Evolutionary conservation across 37 sponge, comb jelly and placozoan species (phyloP), one percentile per base, ranked within the genome.

Genomic region (Agelas oroides): DNA sequence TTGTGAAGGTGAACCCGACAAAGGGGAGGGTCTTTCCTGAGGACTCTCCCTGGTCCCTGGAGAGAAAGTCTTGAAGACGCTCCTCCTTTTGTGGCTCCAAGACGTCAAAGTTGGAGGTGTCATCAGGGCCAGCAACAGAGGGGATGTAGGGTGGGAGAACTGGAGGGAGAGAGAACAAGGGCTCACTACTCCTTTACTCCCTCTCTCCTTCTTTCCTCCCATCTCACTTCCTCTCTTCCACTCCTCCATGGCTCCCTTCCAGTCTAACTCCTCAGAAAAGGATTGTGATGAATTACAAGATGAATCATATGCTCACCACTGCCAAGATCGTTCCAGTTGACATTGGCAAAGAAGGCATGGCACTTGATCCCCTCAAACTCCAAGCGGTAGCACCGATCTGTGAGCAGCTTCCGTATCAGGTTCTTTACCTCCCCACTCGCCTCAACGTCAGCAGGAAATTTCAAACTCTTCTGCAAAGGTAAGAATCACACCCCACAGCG

Each of bases 1-100:
- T 36, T 21, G 84, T 89, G 87, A 87, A 95, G 19, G 94, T 97
- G 86, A 97, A 97, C 62, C 98, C 98, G 21, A 91, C 75, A 81
- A 97, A 97, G 32, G 96, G 96, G 3, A 97, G 85, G 23, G 55
- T 71, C 62, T 83, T 76, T 13, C 93, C 95, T 19, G 86, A 78
- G 78, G 92, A 92, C 19, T 70, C 83, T 20, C 72, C 34, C 2
- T 55, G 41, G 18, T 40, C 52, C 16, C 68, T 70, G 20, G 62
- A 31, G 25, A 27, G 86, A 62, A 25, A 21, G 53, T 38, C 37
- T 60, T 64, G 70, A 60, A 24, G 33, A 12, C 34, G 58, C 0
- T 67, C 34, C 41, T 80, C 79, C 58, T 79, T 70, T 27, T 66
- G 30, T 30, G 85, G 78, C 46, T 87, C 81, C 67, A 87, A 84